Percentiles rank a stretch among this genome's conserved stretches.
These are phyloP conservation scores for Rhinoraja longicauda DNA, from an alignment of 2,797 vertebrate genomes.

Conservation along the genomic window DNA sequence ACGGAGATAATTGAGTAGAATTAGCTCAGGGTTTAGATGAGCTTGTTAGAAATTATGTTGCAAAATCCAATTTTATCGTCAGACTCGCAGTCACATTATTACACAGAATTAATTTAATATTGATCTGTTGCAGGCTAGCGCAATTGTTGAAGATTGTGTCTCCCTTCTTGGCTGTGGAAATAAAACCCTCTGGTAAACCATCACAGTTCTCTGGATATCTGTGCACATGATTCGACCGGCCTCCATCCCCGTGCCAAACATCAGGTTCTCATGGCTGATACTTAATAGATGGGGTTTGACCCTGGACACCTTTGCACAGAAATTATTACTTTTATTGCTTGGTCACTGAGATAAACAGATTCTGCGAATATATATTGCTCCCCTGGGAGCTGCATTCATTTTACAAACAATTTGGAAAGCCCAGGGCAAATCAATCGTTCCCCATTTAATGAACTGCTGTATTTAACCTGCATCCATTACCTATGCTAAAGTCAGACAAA, in stretches of 20 bases:
- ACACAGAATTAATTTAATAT: slow-evolving; percentile 31
- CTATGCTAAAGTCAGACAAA: slow-evolving; percentile 31
- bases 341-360: slow-evolving; percentile 52
- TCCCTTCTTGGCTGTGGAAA: background rate
- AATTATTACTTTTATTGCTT: slow-evolving; percentile 55
- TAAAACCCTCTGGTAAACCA: background rate
- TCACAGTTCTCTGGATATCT: background rate
- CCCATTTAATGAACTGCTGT: slow-evolving; percentile 48
- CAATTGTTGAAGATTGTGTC: background rate
- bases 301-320: slow-evolving; percentile 47
- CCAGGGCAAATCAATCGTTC: slow-evolving; percentile 48
- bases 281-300: slow-evolving; percentile 43
- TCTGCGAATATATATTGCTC: slow-evolving; percentile 51
- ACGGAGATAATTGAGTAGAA: background rate
- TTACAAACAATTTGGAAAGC: slow-evolving; percentile 45
- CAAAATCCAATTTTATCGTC: slow-evolving; percentile 1
- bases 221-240: background rate
- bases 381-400: slow-evolving; percentile 42
- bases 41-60: background rate
- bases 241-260: background rate
- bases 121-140: background rate
- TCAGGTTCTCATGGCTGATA: background rate
- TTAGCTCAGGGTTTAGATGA: background rate
- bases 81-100: slow-evolving; percentile 23
- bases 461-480: slow-evolving; percentile 44